Evolutionary conservation across 2,888 invertebrate species (phyloP).

Genomic region (Euzophera pinguis): DNA sequence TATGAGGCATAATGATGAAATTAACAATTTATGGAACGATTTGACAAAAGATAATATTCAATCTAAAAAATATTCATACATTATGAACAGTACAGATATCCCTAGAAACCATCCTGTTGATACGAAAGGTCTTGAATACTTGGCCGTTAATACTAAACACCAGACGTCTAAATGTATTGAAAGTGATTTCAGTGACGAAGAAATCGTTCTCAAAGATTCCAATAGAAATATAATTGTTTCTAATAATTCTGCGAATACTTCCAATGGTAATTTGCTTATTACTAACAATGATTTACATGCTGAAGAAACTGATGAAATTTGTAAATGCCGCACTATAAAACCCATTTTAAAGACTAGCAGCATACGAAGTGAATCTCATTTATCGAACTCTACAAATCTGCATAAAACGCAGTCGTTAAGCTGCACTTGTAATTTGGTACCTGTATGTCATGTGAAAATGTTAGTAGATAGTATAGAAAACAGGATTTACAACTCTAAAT

Average conservation of each 20-base stretch:
- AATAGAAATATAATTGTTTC: constrained; percentile 23
- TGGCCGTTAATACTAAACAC: background rate
- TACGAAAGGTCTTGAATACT: background rate
- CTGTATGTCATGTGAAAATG: constrained; percentile 70
- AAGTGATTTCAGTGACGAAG: constrained; percentile 26
- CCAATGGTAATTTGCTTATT: constrained; percentile 13
- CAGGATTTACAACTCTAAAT: constrained; percentile 49
- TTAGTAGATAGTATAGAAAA: constrained; percentile 62
- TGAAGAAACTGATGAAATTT: background rate
- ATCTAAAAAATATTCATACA: constrained; percentile 40
- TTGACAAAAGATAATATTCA: constrained; percentile 27
- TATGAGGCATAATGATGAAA: constrained; percentile 32
- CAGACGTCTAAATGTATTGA: constrained; percentile 9
- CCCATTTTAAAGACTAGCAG: constrained; percentile 16
- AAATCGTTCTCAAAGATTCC: constrained; percentile 37
- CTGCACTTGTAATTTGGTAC: constrained; percentile 61
- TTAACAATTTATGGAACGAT: constrained; percentile 41
- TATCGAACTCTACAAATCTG: constrained; percentile 15
- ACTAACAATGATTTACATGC: background rate
- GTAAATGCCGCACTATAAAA: background rate
- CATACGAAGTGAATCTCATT: constrained; percentile 21
- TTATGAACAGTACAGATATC: constrained; percentile 36
- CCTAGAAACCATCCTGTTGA: constrained; percentile 14
- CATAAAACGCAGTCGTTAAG: constrained; percentile 21
- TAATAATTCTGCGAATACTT: constrained; percentile 31